A percentile compares a stretch with the other conserved stretches of the same genome.
Evolutionary conservation across 2,113 vertebrate genomes (phyloP).

Genomic region (Gavia stellata): DNA sequence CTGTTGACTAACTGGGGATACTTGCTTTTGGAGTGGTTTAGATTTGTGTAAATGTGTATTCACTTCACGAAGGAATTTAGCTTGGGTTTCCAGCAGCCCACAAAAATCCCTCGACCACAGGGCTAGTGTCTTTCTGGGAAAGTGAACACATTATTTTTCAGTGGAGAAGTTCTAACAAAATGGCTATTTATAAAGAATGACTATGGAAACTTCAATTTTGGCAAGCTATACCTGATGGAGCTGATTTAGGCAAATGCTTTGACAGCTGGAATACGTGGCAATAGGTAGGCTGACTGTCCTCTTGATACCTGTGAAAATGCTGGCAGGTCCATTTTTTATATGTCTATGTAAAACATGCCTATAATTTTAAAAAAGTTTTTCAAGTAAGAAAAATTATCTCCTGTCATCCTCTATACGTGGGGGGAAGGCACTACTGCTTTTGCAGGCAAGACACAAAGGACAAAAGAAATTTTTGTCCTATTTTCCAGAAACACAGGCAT

Average conservation of each 20-base stretch:
- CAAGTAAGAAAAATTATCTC: neutral
- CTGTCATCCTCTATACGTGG: neutral
- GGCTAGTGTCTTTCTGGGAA: neutral
- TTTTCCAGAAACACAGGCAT: conserved; percentile 26
- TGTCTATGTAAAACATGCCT: neutral
- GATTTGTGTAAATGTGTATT: neutral
- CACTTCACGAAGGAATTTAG: neutral
- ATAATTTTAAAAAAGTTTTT: neutral
- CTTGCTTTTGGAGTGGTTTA: neutral
- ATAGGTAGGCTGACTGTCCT: neutral
- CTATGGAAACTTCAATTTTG: neutral
- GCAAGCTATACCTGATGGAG: neutral
- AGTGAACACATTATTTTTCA: conserved; percentile 2
- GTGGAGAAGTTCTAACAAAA: neutral
- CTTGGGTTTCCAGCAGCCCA: neutral
- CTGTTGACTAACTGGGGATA: neutral
- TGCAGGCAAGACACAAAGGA: conserved; percentile 11
- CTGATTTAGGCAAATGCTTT: neutral
- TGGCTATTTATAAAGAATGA: neutral
- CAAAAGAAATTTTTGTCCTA: conserved; percentile 28
- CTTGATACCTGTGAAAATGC: neutral
- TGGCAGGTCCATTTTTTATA: neutral
- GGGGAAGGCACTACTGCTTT: neutral
- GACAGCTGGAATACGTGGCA: neutral
- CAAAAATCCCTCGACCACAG: neutral